Conservation (phyloP, 2,888 invertebrate genomes). For the Ornithoptera priamus region DNA sequence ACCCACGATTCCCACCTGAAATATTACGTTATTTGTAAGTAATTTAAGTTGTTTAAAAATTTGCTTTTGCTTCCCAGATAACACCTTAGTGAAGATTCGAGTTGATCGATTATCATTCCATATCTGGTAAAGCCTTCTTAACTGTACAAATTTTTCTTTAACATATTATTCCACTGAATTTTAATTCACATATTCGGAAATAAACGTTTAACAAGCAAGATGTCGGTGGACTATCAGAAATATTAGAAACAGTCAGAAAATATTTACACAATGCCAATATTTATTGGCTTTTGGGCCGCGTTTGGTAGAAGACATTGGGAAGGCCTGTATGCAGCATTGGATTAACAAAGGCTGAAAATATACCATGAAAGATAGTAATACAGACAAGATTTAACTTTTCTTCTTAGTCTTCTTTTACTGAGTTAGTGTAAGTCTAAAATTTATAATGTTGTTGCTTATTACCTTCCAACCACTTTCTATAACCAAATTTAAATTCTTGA, state of each 20-base stretch:
- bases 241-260: neutral
- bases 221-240: neutral
- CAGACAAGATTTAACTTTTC: too few species aligned
- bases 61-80: neutral
- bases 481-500: constrained; percentile 70
- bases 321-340: too few species aligned
- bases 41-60: neutral
- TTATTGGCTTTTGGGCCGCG: too few species aligned
- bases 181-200: neutral
- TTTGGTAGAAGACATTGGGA: too few species aligned
- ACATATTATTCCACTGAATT: neutral
- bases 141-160: neutral
- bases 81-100: neutral
- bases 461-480: constrained; percentile 74
- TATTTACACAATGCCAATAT: too few species aligned
- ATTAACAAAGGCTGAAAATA: too few species aligned
- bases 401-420: too few species aligned
- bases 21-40: constrained; percentile 12
- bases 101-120: neutral
- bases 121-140: neutral
- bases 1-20: constrained; percentile 85
- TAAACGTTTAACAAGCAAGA: neutral
- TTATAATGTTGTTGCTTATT: constrained; percentile 8
- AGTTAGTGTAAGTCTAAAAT: neutral
- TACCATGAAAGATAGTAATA: too few species aligned